Percentiles rank a stretch among this genome's conserved stretches.
Evolutionary conservation across 2,888 invertebrate genomes (phyloP).

Genomic region (Masnerella sp.): DNA sequence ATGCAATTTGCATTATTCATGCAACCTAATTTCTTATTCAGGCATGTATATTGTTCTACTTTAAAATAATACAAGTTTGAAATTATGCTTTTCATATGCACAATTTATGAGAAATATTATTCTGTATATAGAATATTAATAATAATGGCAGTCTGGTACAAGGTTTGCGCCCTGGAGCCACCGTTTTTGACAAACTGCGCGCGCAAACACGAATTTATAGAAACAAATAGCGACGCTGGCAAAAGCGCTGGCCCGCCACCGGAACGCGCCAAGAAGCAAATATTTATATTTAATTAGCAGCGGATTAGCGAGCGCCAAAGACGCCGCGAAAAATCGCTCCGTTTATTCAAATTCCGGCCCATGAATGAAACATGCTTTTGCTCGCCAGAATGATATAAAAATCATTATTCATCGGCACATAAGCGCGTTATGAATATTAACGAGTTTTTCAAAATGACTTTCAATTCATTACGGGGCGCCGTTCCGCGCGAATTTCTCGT

Average conservation of each 20-base stretch:
- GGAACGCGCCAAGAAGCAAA: slow-evolving; percentile 25
- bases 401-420: slow-evolving; percentile 55
- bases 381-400: slow-evolving; percentile 32
- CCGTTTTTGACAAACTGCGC: slow-evolving; percentile 50
- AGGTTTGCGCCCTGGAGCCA: slow-evolving; percentile 28
- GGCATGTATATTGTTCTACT: slow-evolving; percentile 60
- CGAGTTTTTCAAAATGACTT: slow-evolving; percentile 50
- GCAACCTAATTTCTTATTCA: slow-evolving; percentile 61
- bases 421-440: slow-evolving; percentile 52
- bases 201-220: slow-evolving; percentile 29
- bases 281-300: slow-evolving; percentile 51
- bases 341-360: slow-evolving; percentile 31
- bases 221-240: slow-evolving; percentile 43
- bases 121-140: slow-evolving; percentile 58
- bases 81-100: slow-evolving; percentile 60
- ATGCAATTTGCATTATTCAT: slow-evolving; percentile 61
- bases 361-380: slow-evolving; percentile 33
- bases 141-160: slow-evolving; percentile 45
- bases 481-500: slow-evolving; percentile 22
- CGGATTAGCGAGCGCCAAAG: slow-evolving; percentile 32
- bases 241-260: slow-evolving; percentile 15
- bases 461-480: too few species aligned
- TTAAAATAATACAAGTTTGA: slow-evolving; percentile 61
- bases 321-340: slow-evolving; percentile 43
- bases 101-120: slow-evolving; percentile 59